phyloP scores from a whole-genome alignment of 1,140 invertebrate genomes.

The Brevipalpus yothersi region DNA sequence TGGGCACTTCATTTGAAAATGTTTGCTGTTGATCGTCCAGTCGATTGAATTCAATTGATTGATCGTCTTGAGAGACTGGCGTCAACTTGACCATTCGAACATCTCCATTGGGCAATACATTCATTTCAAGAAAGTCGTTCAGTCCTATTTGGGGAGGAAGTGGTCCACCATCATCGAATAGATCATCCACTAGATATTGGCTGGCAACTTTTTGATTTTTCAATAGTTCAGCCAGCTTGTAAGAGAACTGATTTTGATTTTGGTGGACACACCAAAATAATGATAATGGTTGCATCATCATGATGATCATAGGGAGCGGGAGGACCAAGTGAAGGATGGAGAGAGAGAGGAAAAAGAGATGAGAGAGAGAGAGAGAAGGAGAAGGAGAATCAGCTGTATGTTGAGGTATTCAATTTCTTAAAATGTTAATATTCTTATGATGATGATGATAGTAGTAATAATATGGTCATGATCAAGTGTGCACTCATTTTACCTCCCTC shows the following conservation, averaged over 20 bases:
- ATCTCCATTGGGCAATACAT: conserved; percentile 66
- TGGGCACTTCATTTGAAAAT: not conserved
- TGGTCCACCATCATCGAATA: conserved; percentile 59
- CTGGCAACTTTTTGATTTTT: not conserved
- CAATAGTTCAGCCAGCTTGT: not conserved
- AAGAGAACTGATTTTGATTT: not conserved
- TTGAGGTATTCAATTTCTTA: not conserved
- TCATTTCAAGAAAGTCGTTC: conserved; percentile 65
- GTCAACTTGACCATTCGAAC: conserved; percentile 11
- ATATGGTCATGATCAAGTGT: no score
- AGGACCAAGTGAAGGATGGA: not conserved
- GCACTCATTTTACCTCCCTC: no score
- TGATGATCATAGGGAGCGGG: not conserved
- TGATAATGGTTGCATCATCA: not conserved
- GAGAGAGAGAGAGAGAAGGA: not conserved
- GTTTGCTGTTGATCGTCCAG: not conserved
- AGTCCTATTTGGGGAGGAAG: conserved; percentile 48
- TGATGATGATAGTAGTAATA: no score
- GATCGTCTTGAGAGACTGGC: not conserved
- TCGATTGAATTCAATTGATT: not conserved
- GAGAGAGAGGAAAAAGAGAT: not conserved
- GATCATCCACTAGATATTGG: conserved; percentile 51
- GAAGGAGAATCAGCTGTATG: not conserved
- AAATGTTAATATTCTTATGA: no score
- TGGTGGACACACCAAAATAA: no score